Conservation (phyloP, 2,797 vertebrate species). For the Acipenser ruthenus region DNA sequence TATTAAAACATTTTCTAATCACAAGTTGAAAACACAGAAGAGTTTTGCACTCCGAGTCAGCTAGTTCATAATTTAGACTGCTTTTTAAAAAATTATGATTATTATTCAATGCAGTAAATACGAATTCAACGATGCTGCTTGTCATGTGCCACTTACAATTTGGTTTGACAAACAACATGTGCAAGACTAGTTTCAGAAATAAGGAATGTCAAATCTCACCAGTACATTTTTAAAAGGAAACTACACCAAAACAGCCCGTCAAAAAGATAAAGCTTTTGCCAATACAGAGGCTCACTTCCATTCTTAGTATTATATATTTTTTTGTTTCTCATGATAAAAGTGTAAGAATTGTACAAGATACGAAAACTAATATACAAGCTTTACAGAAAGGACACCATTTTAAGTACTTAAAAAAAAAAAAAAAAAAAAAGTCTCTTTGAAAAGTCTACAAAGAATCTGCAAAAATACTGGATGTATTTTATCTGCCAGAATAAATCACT, state of each 20-base stretch:
- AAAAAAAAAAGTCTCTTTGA: constrained; percentile 58
- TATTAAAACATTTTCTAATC: too few relatives aligned
- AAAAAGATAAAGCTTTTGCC: too few relatives aligned
- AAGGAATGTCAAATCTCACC: not conserved
- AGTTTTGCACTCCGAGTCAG: too few relatives aligned
- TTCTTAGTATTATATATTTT: constrained; percentile 9
- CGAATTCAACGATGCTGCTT: not conserved
- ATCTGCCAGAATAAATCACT: constrained; percentile 66
- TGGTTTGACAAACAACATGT: not conserved
- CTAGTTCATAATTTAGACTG: too few relatives aligned
- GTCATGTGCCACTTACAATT: not conserved
- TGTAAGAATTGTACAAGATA: constrained; percentile 82
- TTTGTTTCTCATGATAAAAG: constrained; percentile 59
- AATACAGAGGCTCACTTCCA: too few relatives aligned
- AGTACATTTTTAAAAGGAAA: not conserved
- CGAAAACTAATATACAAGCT: constrained; percentile 88
- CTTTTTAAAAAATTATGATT: too few relatives aligned
- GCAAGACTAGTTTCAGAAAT: not conserved
- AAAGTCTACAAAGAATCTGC: constrained; percentile 78
- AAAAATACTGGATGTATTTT: constrained; percentile 88
- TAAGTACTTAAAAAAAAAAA: constrained; percentile 68
- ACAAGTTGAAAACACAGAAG: too few relatives aligned
- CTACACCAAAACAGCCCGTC: too few relatives aligned
- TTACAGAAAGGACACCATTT: constrained; percentile 71
- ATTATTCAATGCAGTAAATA: too few relatives aligned